Percentiles rank a stretch among this genome's conserved stretches.
These are phyloP conservation scores for Astur gentilis DNA, from an alignment of 2,113 vertebrate species.

Conservation along the genomic window DNA sequence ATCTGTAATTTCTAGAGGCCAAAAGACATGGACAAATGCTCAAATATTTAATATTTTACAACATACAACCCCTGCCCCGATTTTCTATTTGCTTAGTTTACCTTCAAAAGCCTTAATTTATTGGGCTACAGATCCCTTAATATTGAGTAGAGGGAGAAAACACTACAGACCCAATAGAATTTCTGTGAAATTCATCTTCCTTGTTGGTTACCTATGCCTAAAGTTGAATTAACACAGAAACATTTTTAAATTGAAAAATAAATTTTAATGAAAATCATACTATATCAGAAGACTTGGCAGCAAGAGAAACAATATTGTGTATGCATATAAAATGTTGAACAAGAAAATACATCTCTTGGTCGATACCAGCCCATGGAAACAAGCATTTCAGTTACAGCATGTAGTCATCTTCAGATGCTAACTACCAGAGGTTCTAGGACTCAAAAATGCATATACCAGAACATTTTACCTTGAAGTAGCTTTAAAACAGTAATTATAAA, in stretches of 20 bases:
- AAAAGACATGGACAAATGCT: not conserved
- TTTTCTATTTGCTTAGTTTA: not conserved
- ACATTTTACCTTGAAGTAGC: not conserved
- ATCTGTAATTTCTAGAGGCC: not conserved
- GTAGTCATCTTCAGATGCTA: not conserved
- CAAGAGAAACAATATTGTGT: not conserved
- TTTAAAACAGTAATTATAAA: not conserved
- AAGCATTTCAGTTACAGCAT: not conserved
- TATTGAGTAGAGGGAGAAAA: not conserved
- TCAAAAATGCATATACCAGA: not conserved
- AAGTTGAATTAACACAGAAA: not conserved
- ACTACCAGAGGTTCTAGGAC: not conserved
- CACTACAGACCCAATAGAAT: not conserved
- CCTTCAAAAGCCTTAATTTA: not conserved
- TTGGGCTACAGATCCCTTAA: not conserved
- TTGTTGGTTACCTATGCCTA: not conserved
- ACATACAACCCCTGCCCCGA: fast-evolving
- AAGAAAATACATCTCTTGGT: not conserved
- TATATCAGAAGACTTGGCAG: not conserved
- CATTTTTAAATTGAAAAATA: not conserved
- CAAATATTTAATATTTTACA: not conserved
- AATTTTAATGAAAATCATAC: not conserved
- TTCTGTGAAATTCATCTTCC: not conserved
- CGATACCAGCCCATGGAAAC: not conserved
- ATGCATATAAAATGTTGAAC: not conserved